Evolutionary conservation across 1,140 invertebrate genomes (phyloP).

Genomic region (Eubasilissa regina): DNA sequence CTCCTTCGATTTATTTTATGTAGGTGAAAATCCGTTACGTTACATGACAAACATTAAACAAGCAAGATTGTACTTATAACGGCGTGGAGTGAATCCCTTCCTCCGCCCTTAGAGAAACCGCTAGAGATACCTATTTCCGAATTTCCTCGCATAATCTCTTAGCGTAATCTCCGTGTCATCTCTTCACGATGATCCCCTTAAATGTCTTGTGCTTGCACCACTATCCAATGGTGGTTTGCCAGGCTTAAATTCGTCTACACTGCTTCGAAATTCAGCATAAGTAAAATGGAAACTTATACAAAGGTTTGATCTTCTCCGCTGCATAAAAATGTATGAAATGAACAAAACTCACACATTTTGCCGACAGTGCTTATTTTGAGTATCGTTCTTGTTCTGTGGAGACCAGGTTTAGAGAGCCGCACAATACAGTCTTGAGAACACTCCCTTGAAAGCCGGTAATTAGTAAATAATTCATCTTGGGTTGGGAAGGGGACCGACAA

Average conservation of each 20-base stretch:
- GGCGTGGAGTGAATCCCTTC: neutral
- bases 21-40: too few relatives aligned
- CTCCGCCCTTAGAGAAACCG: slow-evolving; percentile 11
- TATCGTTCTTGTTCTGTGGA: neutral
- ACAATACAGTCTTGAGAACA: slow-evolving; percentile 54
- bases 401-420: slow-evolving; percentile 24
- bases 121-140: slow-evolving; percentile 5
- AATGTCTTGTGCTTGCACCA: slow-evolving; percentile 38
- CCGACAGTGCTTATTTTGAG: neutral
- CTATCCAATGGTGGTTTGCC: slow-evolving; percentile 35
- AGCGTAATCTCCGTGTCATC: slow-evolving; percentile 45
- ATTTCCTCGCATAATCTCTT: slow-evolving; percentile 30
- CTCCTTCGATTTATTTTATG: too few relatives aligned
- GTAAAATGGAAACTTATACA: too few relatives aligned
- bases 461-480: slow-evolving; percentile 61
- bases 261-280: too few relatives aligned
- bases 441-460: slow-evolving; percentile 57
- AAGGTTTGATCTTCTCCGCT: too few relatives aligned
- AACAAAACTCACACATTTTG: slow-evolving; percentile 1
- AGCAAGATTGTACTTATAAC: too few relatives aligned
- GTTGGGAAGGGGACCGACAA: slow-evolving; percentile 23
- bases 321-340: neutral
- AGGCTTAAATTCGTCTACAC: slow-evolving; percentile 27
- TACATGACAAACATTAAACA: too few relatives aligned
- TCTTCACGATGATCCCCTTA: slow-evolving; percentile 37